Evolutionary conservation across 2,113 vertebrate species (phyloP).

Genomic region (Xyliphius kryptos): DNA sequence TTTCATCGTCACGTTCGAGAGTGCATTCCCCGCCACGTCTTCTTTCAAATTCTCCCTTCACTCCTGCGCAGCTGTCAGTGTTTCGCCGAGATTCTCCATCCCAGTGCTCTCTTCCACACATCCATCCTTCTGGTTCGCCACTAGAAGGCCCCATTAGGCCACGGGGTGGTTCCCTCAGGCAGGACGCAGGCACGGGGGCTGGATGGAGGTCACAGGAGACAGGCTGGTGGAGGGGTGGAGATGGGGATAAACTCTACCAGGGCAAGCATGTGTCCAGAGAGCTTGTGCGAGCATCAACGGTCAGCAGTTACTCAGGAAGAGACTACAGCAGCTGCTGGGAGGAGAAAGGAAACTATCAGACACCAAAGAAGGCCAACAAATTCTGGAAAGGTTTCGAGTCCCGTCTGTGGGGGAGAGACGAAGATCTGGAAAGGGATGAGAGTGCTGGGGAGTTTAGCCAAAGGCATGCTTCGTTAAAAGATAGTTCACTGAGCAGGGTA

Average conservation of each 20-base stretch:
- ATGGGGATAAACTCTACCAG: constrained; percentile 66
- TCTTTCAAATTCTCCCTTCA: constrained; percentile 60
- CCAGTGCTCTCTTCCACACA: constrained; percentile 67
- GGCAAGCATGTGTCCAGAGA: constrained; percentile 69
- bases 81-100: constrained; percentile 64
- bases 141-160: constrained; percentile 51
- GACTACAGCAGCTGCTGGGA: constrained; percentile 56
- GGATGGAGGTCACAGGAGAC: constrained; percentile 46
- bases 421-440: constrained; percentile 50
- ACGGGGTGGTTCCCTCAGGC: constrained; percentile 63
- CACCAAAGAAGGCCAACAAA: constrained; percentile 49
- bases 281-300: constrained; percentile 64
- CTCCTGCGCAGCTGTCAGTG: constrained; percentile 63
- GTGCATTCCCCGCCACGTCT: constrained; percentile 60
- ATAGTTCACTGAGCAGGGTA: constrained; percentile 42
- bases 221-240: constrained; percentile 48
- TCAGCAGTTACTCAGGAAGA: constrained; percentile 59
- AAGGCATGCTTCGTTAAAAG: constrained; percentile 51
- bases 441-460: constrained; percentile 53
- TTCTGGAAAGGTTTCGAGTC: constrained; percentile 62
- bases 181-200: constrained; percentile 44
- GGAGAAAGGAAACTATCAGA: constrained; percentile 29
- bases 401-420: constrained; percentile 60
- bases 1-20: constrained; percentile 56
- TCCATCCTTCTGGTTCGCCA: constrained; percentile 49